Evolutionary conservation across 1,140 invertebrate species (phyloP), one percentile per base, ranked within the genome.

Genomic region (Habropoda laboriosa): DNA sequence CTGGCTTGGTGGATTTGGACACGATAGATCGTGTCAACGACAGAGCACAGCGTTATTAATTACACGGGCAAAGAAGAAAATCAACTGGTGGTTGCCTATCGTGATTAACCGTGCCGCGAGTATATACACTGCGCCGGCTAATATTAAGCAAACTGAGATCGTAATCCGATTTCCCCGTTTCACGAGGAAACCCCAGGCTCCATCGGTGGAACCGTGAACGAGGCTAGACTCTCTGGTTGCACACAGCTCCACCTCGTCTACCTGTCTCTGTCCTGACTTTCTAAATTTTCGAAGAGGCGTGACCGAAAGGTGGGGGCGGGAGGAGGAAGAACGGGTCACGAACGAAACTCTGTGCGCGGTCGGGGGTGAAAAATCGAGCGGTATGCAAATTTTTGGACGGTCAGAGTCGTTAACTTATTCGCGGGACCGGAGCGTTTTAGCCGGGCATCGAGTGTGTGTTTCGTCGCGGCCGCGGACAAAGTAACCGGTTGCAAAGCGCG

Each of bases 401-500:
- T 13, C n/a, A 2, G 13, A 24, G 66, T 78, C 55, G 75, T 78
- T 71, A 71, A 51, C 32, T 40, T 18, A 21, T 24, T 16, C 35
- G 18, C 8, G 1, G 60, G 30, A 38, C 30, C 47, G 47, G 16
- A 3, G 47, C 47, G 47, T 49, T 21, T 21, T 16, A 49, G 16
- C 47, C 16, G 47, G 40, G 40, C 21, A n/a, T 8, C 51, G 24
- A n/a, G 21, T 13, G 12, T 18, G 51, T 61, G 35, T 71, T 61
- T 45, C 38, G 58, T 63, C 58, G 45, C 21, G 42, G 32, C n/a
- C n/a, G n/a, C 42, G 38, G 47, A 63, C 68, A 83, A 71, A 84
- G 82, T 63, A 49, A n/a, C 45, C 63, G 73, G 53, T 58, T 55
- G 64, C 67, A 47, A 53, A 79, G 58, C 80, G 35, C 30, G 74